Evolutionary conservation across 1,140 invertebrate species (phyloP), one percentile per base, ranked within the genome.

Genomic region (Macrocentrus cingulum): DNA sequence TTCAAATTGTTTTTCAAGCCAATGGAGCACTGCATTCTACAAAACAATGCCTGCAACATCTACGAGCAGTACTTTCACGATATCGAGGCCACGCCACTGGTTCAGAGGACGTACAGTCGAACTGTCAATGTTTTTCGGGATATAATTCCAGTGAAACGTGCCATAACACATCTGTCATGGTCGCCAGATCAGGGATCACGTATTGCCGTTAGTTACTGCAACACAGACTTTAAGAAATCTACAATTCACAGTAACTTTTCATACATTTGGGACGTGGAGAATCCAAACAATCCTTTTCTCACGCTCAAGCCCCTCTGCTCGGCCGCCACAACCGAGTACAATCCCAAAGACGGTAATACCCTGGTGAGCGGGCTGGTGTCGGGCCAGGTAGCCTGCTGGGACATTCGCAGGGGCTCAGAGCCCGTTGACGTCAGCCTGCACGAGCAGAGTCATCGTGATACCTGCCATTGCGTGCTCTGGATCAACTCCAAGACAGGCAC

Each of bases 191-290:
- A 90, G 32, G 91, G 91, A 19, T 86, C 86, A 0, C 87, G 90
- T 69, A 76, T 98, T 48, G 94, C 92, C 1, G 86, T 91, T 0
- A 90, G 91, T 46, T 93, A 97, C 70, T 94, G 91, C 66, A 91
- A 92, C 69, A 82, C 90, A 13, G 86, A 89, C 61, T 94, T 94
- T 67, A 88, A 91, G 72, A 84, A 86, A 39, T 82, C 80, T 39
- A 85, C 81, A 36, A 84, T 87, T 63, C 66, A 59, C 42, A 77
- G 72, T 63, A 58, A 71, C 8, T 59, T 67, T n/a, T 89, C 87
- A 5, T 97, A 93, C 66, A 93, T 97, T 67, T 98, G 94, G 93
- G 92, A 97, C 79, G 82, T 95, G 60, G 93, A 95, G 74, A 95
- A 95, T 72, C 92, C 93, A 1, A 96, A 95, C 71, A 88, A 87